Evolutionary conservation across 2,113 vertebrate species (phyloP).

Genomic region (Corvus cornix): DNA sequence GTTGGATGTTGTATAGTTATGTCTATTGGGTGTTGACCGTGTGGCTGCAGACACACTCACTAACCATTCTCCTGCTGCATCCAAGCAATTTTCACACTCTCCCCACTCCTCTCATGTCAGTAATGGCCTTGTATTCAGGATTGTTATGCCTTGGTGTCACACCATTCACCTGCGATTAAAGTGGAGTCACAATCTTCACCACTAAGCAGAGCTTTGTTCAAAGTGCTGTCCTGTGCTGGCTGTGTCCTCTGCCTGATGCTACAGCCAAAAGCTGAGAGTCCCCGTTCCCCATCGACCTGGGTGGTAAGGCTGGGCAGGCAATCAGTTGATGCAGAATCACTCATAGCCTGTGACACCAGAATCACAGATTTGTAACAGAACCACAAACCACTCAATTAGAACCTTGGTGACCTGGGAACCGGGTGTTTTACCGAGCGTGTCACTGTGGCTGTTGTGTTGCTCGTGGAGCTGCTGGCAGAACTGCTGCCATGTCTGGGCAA

Average conservation of each 20-base stretch:
- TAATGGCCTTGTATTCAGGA: not conserved
- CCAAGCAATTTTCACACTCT: not conserved
- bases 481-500: rapidly evolving
- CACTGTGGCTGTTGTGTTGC: not conserved
- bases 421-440: not conserved
- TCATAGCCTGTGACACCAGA: not conserved
- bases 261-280: not conserved
- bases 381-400: not conserved
- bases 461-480: not conserved
- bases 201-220: not conserved
- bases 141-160: not conserved
- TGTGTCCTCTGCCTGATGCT: not conserved
- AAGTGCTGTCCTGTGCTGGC: not conserved
- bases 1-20: not conserved
- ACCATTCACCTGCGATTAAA: not conserved
- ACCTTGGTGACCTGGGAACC: too few relatives aligned
- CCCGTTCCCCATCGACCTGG: rapidly evolving
- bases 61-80: not conserved
- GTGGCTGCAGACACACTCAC: not conserved
- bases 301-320: rapidly evolving
- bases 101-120: rapidly evolving
- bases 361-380: not conserved
- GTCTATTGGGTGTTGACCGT: rapidly evolving
- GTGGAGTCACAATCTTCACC: not conserved
- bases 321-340: not conserved